Evolutionary conservation across 2,888 invertebrate genomes (phyloP).

Genomic region (Didymodactylos carnosus): DNA sequence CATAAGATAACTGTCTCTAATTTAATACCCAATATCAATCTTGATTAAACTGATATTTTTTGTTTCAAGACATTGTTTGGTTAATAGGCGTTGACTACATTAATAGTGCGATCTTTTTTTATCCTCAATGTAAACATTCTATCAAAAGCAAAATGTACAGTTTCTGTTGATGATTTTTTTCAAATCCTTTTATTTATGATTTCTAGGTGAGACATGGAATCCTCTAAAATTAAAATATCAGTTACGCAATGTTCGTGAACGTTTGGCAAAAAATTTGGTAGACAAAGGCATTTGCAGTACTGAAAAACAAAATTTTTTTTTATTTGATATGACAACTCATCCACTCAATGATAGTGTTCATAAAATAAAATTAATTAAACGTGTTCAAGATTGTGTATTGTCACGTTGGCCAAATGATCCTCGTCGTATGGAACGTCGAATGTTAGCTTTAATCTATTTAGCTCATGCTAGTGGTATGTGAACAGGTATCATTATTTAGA

Average conservation of each 20-base stretch:
- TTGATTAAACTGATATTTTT: no score
- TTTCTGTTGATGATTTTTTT: slow-evolving; percentile 17
- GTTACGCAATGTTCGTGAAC: slow-evolving; percentile 89
- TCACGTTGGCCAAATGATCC: slow-evolving; percentile 85
- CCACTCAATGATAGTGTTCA: slow-evolving; percentile 81
- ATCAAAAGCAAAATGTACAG: not conserved
- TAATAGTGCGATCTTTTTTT: not conserved
- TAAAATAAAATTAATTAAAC: slow-evolving; percentile 81
- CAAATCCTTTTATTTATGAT: no score
- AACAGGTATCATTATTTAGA: no score
- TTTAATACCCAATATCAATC: no score
- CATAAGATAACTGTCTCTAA: no score
- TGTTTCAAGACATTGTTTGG: no score
- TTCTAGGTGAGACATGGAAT: slow-evolving; percentile 91
- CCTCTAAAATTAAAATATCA: slow-evolving; percentile 92
- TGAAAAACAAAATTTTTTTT: slow-evolving; percentile 94
- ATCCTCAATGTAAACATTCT: slow-evolving; percentile 9
- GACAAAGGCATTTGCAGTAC: slow-evolving; percentile 97
- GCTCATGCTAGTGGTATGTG: slow-evolving; percentile 51
- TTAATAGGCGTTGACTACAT: not conserved
- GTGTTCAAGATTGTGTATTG: slow-evolving; percentile 82
- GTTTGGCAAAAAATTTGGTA: slow-evolving; percentile 92
- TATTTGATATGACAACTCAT: slow-evolving; percentile 99
- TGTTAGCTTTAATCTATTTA: slow-evolving; percentile 72
- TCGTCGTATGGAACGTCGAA: slow-evolving; percentile 83